A percentile compares a stretch with the other conserved stretches of the same genome.
These are phyloP conservation scores for Oostethus manadensis DNA, from an alignment of 2,113 vertebrate genomes.

Conservation along the genomic window DNA sequence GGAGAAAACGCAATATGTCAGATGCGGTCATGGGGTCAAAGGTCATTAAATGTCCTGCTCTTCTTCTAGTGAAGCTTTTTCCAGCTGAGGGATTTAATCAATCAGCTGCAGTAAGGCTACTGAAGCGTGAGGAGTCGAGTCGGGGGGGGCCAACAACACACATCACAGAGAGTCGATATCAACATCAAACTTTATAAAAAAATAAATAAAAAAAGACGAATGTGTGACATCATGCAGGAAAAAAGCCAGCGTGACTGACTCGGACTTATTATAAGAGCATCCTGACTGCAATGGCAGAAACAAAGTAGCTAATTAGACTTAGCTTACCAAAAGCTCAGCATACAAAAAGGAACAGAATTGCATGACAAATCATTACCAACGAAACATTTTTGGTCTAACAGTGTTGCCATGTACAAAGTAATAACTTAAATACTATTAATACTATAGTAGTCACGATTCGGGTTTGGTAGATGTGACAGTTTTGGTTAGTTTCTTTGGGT, in stretches of 20 bases:
- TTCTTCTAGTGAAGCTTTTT: constrained; percentile 40
- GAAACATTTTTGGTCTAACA: not conserved
- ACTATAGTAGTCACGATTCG: too few species aligned
- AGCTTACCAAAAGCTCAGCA: not conserved
- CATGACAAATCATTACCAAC: not conserved
- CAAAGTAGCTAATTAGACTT: not conserved
- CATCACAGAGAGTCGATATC: constrained; percentile 1
- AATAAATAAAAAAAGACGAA: too few species aligned
- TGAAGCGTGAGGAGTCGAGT: constrained; percentile 33
- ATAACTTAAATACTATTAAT: too few species aligned
- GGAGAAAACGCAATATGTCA: constrained; percentile 19
- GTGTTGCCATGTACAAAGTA: not conserved
- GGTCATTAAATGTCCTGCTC: constrained; percentile 27
- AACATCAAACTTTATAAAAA: not conserved
- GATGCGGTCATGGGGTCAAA: constrained; percentile 25
- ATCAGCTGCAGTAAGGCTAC: constrained; percentile 20
- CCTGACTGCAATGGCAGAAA: not conserved
- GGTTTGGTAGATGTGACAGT: too few species aligned
- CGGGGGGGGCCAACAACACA: constrained; percentile 29
- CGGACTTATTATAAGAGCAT: constrained; percentile 17
- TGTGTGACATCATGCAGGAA: constrained; percentile 3
- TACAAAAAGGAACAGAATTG: not conserved
- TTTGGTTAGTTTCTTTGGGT: too few species aligned
- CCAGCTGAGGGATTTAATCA: constrained; percentile 27
- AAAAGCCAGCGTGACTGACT: constrained; percentile 16